phyloP scores from a whole-genome alignment of 2,113 vertebrate genomes.

The Neopipo cinnamomea region DNA sequence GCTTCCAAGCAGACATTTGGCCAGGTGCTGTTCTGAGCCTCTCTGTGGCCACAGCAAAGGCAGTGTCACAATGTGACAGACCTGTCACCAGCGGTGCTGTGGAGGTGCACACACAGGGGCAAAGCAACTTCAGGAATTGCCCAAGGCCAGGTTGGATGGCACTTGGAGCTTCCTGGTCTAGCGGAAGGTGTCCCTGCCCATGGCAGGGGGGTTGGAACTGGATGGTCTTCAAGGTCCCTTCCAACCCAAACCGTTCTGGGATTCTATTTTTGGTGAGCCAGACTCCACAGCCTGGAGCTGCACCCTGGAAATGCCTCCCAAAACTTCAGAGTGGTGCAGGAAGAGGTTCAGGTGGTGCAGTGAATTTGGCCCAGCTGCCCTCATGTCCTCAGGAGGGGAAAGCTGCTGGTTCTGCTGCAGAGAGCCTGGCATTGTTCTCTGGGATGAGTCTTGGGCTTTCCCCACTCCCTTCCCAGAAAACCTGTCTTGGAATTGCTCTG shows the following conservation, averaged over 20 bases:
- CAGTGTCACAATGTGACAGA: background rate
- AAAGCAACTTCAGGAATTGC: background rate
- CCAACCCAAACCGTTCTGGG: background rate
- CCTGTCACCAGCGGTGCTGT: accelerated
- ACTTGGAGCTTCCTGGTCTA: background rate
- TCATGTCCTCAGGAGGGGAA: background rate
- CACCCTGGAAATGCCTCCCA: background rate
- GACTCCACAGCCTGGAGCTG: background rate
- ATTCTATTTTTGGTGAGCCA: background rate
- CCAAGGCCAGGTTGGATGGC: accelerated
- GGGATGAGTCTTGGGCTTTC: background rate
- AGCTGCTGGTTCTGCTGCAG: background rate
- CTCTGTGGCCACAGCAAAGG: background rate
- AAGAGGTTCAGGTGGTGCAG: background rate
- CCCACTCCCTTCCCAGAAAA: background rate
- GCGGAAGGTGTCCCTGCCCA: background rate
- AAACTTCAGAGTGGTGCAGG: accelerated
- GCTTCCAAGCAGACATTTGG: background rate
- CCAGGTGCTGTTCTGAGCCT: background rate
- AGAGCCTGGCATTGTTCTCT: background rate
- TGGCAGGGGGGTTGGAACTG: background rate
- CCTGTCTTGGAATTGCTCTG: background rate
- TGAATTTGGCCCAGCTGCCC: background rate
- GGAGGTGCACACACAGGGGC: background rate
- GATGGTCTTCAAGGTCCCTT: background rate